phyloP scores from a whole-genome alignment of 92 coral and sea anemone genomes.

The Paragorgia papillata region DNA sequence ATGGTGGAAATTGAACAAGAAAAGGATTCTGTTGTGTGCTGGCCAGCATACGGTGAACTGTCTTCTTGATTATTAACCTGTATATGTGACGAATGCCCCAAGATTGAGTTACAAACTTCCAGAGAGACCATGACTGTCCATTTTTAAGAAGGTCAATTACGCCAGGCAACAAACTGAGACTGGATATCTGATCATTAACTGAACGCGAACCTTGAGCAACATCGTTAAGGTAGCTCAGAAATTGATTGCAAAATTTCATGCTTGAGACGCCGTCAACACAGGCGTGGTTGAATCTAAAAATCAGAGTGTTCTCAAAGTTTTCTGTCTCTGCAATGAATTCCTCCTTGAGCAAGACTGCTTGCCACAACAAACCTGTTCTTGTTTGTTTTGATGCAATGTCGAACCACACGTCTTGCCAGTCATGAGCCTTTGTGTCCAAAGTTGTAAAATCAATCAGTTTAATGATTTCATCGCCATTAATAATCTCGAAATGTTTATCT shows the following conservation, averaged over 20 bases:
- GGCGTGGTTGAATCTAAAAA: slow-evolving; percentile 4
- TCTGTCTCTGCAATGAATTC: slow-evolving; percentile 9
- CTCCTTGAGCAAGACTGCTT: slow-evolving; percentile 4
- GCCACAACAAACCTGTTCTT: slow-evolving; percentile 20
- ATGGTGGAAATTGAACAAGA: slow-evolving; percentile 8
- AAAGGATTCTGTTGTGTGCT: neutral
- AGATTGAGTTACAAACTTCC: neutral
- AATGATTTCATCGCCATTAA: slow-evolving; percentile 6
- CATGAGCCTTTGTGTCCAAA: slow-evolving; percentile 8
- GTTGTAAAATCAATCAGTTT: neutral
- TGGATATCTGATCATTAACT: neutral
- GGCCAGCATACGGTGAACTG: neutral
- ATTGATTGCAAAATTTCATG: slow-evolving; percentile 23
- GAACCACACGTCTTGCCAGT: slow-evolving; percentile 18
- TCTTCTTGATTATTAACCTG: neutral
- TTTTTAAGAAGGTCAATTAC: neutral
- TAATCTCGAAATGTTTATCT: slow-evolving; percentile 12
- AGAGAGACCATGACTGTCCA: neutral
- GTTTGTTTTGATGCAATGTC: neutral
- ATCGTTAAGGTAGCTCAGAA: slow-evolving; percentile 4
- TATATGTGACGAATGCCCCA: slow-evolving; percentile 4
- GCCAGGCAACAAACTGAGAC: slow-evolving; percentile 3
- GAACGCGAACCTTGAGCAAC: neutral
- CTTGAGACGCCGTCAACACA: slow-evolving; percentile 14
- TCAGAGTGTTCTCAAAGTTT: neutral